A percentile compares a stretch with the other conserved stretches of the same genome.
phyloP scores from a whole-genome alignment of 1,140 invertebrate species.

The Paraescarpia echinospica region DNA sequence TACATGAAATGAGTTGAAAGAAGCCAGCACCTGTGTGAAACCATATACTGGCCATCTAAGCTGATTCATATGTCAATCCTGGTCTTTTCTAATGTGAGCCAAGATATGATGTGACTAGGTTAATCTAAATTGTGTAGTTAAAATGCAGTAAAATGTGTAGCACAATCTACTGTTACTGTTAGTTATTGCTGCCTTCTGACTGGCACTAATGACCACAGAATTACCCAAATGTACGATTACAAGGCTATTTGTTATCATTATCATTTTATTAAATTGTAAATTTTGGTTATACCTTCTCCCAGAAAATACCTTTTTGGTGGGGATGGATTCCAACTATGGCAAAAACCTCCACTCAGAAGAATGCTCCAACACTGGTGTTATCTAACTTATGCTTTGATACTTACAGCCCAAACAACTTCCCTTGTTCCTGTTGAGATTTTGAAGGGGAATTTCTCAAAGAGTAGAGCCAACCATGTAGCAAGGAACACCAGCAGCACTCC shows the following conservation, averaged over 20 bases:
- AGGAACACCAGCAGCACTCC: conserved; percentile 65
- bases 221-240: not conserved
- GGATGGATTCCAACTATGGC: not conserved
- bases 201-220: not conserved
- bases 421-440: conserved; percentile 64
- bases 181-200: too few species aligned
- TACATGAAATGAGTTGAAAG: too few species aligned
- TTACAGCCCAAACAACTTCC: conserved; percentile 58
- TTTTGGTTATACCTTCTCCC: not conserved
- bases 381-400: too few species aligned
- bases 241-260: not conserved
- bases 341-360: not conserved
- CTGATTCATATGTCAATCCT: too few species aligned
- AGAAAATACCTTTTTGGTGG: not conserved
- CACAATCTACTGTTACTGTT: too few species aligned
- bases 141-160: too few species aligned
- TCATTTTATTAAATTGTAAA: not conserved
- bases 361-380: not conserved
- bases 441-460: conserved; percentile 63
- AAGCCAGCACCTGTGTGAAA: too few species aligned
- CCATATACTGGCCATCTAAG: too few species aligned
- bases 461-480: conserved; percentile 65
- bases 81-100: too few species aligned
- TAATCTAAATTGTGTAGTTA: too few species aligned
- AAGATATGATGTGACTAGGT: too few species aligned